Evolutionary conservation across 2,888 invertebrate species (phyloP).

Genomic region (Tachystola acroxantha): DNA sequence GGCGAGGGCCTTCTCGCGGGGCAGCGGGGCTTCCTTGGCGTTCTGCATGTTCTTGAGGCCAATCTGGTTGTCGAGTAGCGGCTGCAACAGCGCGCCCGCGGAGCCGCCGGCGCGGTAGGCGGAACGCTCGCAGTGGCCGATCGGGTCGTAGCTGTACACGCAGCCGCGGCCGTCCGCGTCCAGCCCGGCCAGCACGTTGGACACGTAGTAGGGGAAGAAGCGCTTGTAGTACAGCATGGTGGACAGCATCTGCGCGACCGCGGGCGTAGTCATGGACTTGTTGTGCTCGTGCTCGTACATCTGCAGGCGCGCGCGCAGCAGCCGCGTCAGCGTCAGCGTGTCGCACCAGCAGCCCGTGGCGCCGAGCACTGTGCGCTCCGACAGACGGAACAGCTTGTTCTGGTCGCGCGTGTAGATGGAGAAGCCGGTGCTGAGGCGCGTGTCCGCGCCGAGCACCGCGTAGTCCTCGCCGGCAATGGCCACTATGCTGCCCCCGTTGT

Average conservation of each 20-base stretch:
- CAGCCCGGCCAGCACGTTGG: slow-evolving; percentile 95
- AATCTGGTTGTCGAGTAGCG: slow-evolving; percentile 97
- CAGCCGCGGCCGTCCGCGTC: slow-evolving; percentile 96
- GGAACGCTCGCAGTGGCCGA: slow-evolving; percentile 94
- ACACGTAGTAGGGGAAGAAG: slow-evolving; percentile 99
- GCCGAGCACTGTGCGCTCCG: slow-evolving; percentile 91
- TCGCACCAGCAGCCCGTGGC: slow-evolving; percentile 99
- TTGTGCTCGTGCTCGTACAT: slow-evolving; percentile 97
- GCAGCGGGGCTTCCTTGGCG: slow-evolving; percentile 79
- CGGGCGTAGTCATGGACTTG: slow-evolving; percentile 93
- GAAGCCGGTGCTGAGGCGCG: slow-evolving; percentile 93
- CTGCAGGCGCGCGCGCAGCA: slow-evolving; percentile 91
- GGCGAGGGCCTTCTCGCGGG: slow-evolving; percentile 88
- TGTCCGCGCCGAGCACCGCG: slow-evolving; percentile 96
- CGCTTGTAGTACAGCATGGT: slow-evolving; percentile 97
- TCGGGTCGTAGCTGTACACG: slow-evolving; percentile 97
- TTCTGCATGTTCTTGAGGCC: slow-evolving; percentile 93
- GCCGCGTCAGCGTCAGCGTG: slow-evolving; percentile 91
- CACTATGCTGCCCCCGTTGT: slow-evolving; percentile 90
- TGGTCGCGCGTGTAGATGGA: slow-evolving; percentile 93
- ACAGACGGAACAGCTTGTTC: slow-evolving; percentile 90
- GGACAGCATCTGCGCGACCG: slow-evolving; percentile 96
- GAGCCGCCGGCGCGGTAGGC: slow-evolving; percentile 94
- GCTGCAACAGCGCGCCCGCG: slow-evolving; percentile 93
- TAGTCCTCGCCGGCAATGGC: slow-evolving; percentile 98